Conservation (phyloP, 2,113 vertebrate species). For the Clarias macrocephalus region DNA sequence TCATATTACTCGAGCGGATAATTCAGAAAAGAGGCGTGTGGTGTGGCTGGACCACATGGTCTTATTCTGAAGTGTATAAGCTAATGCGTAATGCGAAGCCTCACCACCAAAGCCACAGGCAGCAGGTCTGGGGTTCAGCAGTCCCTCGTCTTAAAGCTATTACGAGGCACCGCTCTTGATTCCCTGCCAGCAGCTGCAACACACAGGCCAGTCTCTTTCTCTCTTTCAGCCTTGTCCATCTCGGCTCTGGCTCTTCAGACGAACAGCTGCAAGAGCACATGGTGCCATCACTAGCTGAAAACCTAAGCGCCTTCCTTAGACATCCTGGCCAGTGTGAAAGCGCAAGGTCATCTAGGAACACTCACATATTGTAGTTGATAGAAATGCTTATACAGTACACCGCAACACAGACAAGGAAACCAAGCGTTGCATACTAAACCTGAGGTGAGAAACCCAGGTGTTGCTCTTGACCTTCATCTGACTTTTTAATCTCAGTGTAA, state of each 20-base stretch:
- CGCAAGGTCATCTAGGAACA: conserved; percentile 27
- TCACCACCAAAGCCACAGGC: conserved; percentile 42
- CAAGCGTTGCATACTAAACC: not conserved
- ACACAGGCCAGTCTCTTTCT: conserved; percentile 26
- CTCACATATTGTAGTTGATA: not conserved
- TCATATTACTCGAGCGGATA: conserved; percentile 10
- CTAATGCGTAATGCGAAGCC: conserved; percentile 12
- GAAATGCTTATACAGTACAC: not conserved
- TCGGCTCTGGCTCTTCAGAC: conserved; percentile 13
- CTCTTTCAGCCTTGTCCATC: conserved; percentile 23
- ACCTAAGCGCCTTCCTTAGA: conserved; percentile 20
- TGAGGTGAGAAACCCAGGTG: conserved; percentile 1
- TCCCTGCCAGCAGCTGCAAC: conserved; percentile 22
- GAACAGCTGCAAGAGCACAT: conserved; percentile 41
- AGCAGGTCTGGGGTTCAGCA: conserved; percentile 21
- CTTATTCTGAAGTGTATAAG: conserved; percentile 10
- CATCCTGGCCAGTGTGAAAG: conserved; percentile 16
- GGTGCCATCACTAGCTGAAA: conserved; percentile 33
- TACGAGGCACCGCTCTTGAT: conserved; percentile 2
- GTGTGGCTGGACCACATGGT: conserved; percentile 28
- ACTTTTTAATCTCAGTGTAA: not conserved
- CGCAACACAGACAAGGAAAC: not conserved
- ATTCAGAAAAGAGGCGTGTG: conserved; percentile 25
- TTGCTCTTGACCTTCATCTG: not conserved
- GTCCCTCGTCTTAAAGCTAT: conserved; percentile 38